Evolutionary conservation across 30 jellyfish, hydroid and myxozoan genomes (phyloP).

Genomic region (Hydractinia symbiolongicarpus): DNA sequence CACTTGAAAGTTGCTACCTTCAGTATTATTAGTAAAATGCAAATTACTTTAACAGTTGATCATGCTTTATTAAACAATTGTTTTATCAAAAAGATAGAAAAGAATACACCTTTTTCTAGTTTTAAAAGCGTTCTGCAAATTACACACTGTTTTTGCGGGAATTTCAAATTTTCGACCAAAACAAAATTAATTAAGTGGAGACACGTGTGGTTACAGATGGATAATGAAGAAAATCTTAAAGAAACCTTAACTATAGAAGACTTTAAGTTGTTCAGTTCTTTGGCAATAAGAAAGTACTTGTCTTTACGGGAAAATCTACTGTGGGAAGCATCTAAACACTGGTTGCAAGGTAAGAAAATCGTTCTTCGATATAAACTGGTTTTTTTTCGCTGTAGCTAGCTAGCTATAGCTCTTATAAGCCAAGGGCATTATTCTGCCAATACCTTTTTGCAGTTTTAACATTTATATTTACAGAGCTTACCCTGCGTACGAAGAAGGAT

Average conservation of each 20-base stretch:
- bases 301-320: not conserved
- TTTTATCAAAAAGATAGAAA: no score
- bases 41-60: no score
- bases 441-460: not conserved
- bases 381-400: not conserved
- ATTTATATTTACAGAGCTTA: conserved; percentile 3
- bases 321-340: not conserved
- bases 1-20: no score
- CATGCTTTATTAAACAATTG: no score
- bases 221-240: not conserved
- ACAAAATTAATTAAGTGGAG: no score
- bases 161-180: no score
- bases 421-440: not conserved
- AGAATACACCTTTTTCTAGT: no score
- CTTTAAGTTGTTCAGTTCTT: conserved; percentile 1
- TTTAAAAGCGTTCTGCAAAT: no score
- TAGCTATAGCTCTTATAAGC: not conserved
- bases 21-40: no score
- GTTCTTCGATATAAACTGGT: not conserved
- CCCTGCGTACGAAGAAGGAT: conserved; percentile 27
- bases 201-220: not conserved
- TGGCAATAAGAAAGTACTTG: not conserved
- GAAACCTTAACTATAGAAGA: not conserved
- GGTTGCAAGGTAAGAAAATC: not conserved
- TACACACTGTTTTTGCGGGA: no score